These are phyloP conservation scores for Urocitellus parryii DNA, from an alignment of 2,113 vertebrate genomes.

Conservation along the genomic window DNA sequence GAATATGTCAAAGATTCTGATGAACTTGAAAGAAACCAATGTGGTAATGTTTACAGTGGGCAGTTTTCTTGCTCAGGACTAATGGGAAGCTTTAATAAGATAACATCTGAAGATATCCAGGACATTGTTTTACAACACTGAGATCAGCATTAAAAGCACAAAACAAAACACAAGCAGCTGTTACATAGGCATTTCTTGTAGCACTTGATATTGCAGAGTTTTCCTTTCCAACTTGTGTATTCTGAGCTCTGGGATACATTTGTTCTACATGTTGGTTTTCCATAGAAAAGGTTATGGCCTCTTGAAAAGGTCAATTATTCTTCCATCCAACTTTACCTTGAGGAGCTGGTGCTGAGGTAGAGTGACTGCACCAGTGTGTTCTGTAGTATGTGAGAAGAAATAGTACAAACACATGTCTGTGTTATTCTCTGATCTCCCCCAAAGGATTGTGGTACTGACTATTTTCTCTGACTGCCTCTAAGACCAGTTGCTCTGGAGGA, in stretches of 20 bases:
- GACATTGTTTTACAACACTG: background rate
- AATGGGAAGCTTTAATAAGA: background rate
- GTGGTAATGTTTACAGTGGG: background rate
- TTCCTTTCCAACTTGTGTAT: background rate
- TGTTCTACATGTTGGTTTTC: background rate
- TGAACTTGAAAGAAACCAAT: slow-evolving; percentile 31
- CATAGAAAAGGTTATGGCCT: background rate
- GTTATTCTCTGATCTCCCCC: background rate
- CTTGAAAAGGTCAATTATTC: slow-evolving; percentile 15
- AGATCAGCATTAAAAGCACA: background rate
- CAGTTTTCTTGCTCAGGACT: background rate
- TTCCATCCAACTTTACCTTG: background rate
- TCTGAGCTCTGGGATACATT: background rate
- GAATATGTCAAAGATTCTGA: slow-evolving; percentile 48
- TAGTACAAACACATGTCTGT: background rate
- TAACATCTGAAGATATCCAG: background rate
- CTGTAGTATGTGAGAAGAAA: background rate
- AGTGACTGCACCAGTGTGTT: background rate
- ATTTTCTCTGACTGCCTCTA: background rate
- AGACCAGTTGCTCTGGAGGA: background rate
- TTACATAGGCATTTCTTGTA: background rate
- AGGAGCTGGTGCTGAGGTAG: background rate
- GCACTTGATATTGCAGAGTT: background rate
- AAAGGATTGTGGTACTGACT: background rate
- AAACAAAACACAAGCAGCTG: background rate